Conservation (phyloP, 2,113 vertebrate species). For the Pholis gunnellus region DNA sequence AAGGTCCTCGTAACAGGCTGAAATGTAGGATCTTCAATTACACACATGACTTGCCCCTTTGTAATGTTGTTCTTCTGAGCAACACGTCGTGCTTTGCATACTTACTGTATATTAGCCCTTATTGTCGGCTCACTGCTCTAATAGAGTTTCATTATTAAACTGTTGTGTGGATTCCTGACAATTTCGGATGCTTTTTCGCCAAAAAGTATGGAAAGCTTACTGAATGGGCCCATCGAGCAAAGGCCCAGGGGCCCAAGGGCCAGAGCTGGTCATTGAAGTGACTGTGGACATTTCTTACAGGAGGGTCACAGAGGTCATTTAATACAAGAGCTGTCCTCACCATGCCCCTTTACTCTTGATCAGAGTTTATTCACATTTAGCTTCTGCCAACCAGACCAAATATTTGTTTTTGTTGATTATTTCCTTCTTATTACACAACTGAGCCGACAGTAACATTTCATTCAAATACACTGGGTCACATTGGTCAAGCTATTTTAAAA, state of each 20-base stretch:
- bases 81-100: constrained; percentile 56
- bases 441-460: neutral
- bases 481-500: neutral
- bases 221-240: neutral
- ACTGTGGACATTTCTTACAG: neutral
- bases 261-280: neutral
- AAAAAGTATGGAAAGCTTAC: neutral
- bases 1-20: constrained; percentile 36
- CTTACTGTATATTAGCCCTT: constrained; percentile 49
- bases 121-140: constrained; percentile 34
- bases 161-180: constrained; percentile 18
- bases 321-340: neutral
- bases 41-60: constrained; percentile 71
- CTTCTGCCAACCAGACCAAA: neutral
- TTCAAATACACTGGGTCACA: neutral
- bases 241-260: neutral
- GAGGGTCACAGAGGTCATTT: neutral
- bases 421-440: neutral
- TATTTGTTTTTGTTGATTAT: neutral
- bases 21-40: constrained; percentile 65
- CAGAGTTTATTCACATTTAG: neutral
- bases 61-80: constrained; percentile 54
- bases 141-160: constrained; percentile 40
- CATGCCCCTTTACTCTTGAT: neutral
- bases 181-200: neutral